Evolutionary conservation across 2,113 vertebrate genomes (phyloP), one percentile per base, ranked within the genome.

Genomic region (Myocastor coypus): DNA sequence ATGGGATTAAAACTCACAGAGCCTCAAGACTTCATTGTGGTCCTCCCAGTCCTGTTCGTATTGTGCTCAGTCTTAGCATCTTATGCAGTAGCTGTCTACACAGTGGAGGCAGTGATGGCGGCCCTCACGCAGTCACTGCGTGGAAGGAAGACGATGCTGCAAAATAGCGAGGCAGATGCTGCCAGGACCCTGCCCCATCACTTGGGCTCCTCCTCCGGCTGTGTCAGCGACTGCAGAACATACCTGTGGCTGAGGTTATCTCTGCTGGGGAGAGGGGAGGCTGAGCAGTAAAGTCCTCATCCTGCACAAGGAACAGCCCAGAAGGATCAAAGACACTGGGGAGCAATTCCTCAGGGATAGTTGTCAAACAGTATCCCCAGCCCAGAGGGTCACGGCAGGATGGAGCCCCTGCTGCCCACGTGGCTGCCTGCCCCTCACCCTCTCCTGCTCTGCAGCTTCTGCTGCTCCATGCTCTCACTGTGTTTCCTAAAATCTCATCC

Each of bases 251-350:
- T 37, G 24, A 77, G 42, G 42, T 17, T 77, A 46, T 46, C 46
- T 28, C 32, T 30, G 81, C 46, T 19, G 4, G 19, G 1, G 1
- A 1, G 2, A 5, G 12, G 63, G 19, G 0, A 2, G 14, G 10
- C 78, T 50, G 69, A 8, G 77, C 80, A 52, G 61, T 17, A 8
- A 22, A 1, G 0, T 26, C 30, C 8, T n/a, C 16, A 28, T 50
- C 34, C 3, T 24, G 2, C 3, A 6, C 24, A 20, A 4, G 28
- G 55, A 42, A 71, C 63, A 37, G 34, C n/a, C 20, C 19, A 24
- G 11, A 81, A 64, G 2, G 40, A 20, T 30, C 40, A 63, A 80
- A 5, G 71, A 57, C 50, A 52, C 19, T 2, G 4, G 28, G 66
- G 19, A 66, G 12, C 3, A 34, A 40, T 46, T 5, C 59, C 57